phyloP scores from a whole-genome alignment of 2,888 invertebrate genomes.

The Brachyptera risi region DNA sequence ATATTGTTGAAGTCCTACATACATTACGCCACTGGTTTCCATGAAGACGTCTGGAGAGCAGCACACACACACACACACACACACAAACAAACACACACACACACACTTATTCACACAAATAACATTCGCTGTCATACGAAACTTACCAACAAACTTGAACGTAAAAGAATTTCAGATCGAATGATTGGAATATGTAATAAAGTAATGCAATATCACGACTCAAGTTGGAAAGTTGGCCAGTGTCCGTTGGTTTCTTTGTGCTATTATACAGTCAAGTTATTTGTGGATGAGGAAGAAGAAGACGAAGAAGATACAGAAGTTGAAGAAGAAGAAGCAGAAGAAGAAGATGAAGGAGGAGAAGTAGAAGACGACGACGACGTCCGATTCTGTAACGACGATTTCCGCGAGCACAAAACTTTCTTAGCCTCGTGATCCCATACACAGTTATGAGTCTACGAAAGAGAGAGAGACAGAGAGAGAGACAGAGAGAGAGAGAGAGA shows the following conservation, averaged over 20 bases:
- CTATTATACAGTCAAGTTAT: background rate
- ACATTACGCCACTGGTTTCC: too few relatives aligned
- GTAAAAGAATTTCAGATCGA: background rate
- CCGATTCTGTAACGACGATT: too few relatives aligned
- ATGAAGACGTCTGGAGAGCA: too few relatives aligned
- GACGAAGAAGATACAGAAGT: background rate
- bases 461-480: background rate
- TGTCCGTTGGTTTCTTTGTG: background rate
- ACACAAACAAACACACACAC: too few relatives aligned
- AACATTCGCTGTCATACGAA: too few relatives aligned
- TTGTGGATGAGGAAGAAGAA: background rate
- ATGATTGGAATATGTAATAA: background rate
- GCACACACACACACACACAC: too few relatives aligned
- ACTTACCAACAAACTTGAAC: too few relatives aligned
- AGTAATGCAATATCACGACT: background rate
- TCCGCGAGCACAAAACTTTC: too few relatives aligned
- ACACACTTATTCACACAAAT: too few relatives aligned
- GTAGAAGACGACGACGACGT: background rate
- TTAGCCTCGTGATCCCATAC: too few relatives aligned
- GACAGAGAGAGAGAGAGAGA: background rate
- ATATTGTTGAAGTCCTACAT: too few relatives aligned
- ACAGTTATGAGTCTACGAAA: too few relatives aligned
- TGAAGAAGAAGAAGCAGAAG: background rate
- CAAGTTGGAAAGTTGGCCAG: background rate
- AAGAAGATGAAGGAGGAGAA: background rate